A percentile compares a stretch with the other conserved stretches of the same genome.
Evolutionary conservation across 2,888 invertebrate genomes (phyloP).

Genomic region (Machimus atricapillus): DNA sequence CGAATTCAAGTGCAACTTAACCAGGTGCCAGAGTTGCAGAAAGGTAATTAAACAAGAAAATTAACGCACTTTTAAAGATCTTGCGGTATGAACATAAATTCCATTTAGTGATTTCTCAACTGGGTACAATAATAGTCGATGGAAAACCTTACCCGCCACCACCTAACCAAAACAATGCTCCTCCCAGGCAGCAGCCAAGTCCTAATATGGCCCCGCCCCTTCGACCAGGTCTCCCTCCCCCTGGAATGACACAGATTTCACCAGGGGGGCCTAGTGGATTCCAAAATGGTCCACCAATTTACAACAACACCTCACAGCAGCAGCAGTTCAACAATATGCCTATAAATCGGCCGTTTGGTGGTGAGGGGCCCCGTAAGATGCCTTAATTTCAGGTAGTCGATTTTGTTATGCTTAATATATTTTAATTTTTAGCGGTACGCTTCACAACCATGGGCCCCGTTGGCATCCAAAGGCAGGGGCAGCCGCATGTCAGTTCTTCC

Average conservation of each 20-base stretch:
- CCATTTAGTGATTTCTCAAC: slow-evolving; percentile 72
- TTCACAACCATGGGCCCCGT: slow-evolving; percentile 57
- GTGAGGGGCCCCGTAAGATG: slow-evolving; percentile 58
- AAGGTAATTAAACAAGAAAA: slow-evolving; percentile 65
- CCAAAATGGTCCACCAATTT: slow-evolving; percentile 60
- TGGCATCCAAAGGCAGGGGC: slow-evolving; percentile 63
- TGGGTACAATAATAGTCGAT: slow-evolving; percentile 84
- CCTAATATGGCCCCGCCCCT: slow-evolving; percentile 60
- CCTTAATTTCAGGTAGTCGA: not conserved
- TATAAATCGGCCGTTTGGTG: slow-evolving; percentile 58
- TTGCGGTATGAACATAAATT: not conserved
- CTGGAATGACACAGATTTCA: slow-evolving; percentile 58
- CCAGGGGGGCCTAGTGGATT: slow-evolving; percentile 46
- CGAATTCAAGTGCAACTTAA: slow-evolving; percentile 80
- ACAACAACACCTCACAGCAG: slow-evolving; percentile 57
- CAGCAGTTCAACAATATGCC: slow-evolving; percentile 60
- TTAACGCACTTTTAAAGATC: not conserved
- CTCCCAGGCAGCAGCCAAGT: slow-evolving; percentile 60
- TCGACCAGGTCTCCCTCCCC: slow-evolving; percentile 57
- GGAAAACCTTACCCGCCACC: slow-evolving; percentile 76
- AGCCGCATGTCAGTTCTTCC: slow-evolving; percentile 71
- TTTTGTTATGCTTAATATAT: not conserved
- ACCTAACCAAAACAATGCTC: slow-evolving; percentile 60
- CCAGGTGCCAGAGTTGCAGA: slow-evolving; percentile 80
- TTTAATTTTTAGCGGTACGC: slow-evolving; percentile 53